Base-by-base conservation (phyloP, 2,888 invertebrate genomes). In the Caenorhabditis angaria region DNA sequence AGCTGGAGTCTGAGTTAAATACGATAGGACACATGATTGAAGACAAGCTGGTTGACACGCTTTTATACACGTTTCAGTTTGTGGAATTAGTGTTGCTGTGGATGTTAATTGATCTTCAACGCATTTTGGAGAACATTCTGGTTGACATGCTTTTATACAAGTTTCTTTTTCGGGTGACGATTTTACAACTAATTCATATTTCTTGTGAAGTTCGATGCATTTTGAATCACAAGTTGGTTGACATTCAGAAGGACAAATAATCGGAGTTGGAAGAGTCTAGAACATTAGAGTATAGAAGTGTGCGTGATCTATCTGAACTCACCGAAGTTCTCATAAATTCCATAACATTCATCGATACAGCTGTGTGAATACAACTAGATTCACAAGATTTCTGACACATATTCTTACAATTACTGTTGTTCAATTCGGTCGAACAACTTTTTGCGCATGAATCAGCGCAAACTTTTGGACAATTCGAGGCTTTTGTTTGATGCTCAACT, bases 221-320 rank as follows among this genome's bases (percentile, higher is more conserved):
- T 68, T 66, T 14, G 70, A 28, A 32, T 65, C 65, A 48, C 79
- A 79, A 1, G 67, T 48, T 25, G 79, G 77, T 47, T 77, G 79
- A 65, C 79, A 79, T 27, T 70, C 74, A 29, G 76, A 67, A 29
- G 77, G 75, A 56, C 79, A 79, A 29, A 25, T 12, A 8, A 20
- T 4, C n/a, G 58, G n/a, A 24, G 25, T 5, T 14, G 18, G 27
- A 27, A 8, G 4, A 27, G 22, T 54, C 24, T 54, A 27, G 12
- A 51, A 58, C 75, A 76, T 25, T 70, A 63, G 28, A 76, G 78
- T 53, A 68, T 61, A 25, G 76, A 76, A 54, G 66, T 70, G 5
- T 64, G n/a, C n/a, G 54, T 60, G 29, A 71, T 71, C 61, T 53
- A 20, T 14, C 8, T 3, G 22, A 27, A 8, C 28, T 14, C n/a